Base-by-base conservation (phyloP, 2,888 invertebrate genomes). In the Melieria picta region DNA sequence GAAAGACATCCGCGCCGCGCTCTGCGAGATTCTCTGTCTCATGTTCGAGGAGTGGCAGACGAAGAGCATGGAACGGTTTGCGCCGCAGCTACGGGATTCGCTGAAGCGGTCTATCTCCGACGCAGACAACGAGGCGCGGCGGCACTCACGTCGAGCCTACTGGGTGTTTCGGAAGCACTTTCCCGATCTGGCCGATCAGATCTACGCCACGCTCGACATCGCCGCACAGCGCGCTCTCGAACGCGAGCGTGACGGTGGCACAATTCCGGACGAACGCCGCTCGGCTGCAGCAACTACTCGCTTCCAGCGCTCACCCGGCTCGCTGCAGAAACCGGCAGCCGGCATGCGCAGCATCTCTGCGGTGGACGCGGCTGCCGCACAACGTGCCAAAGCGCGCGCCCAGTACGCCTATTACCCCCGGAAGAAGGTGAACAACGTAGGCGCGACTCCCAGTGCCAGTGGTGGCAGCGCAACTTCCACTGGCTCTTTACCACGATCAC, bases 61-160 rank as follows among this genome's bases (percentile, higher is more conserved):
- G 0, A 90, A 91, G 78, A 89, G 92, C 0, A 87, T 99, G 69
- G 98, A 98, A 85, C 92, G 91, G 81, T 94, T 97, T 84, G 91
- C 94, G 60, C 87, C 89, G 0, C 87, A 90, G 1, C 86, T 99
- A 4, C 91, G 94, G 76, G 98, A 98, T 77, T 92, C 94, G 1
- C 91, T 99, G 30, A 91, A 93, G 74, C 92, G 92, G 77, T 97
- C 97, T 0, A 93, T 98, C 74, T 91, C 92, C 3, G 99, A 99
- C 89, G 98, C 99, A 0, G 99, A 99, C 87, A 91, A 93, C 46
- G 94, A 94, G 66, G 97, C 98, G 0, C 88, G 99, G 78, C 92
- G 91, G 9, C 90, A 90, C 80, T 80, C 80, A 1, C 79, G 72
- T 84, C 95, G 96, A 83, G 95, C 96, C n/a, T 98, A 92, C 87